Conservation (phyloP, 2,888 invertebrate genomes). For the Ennomos fuscantarius region DNA sequence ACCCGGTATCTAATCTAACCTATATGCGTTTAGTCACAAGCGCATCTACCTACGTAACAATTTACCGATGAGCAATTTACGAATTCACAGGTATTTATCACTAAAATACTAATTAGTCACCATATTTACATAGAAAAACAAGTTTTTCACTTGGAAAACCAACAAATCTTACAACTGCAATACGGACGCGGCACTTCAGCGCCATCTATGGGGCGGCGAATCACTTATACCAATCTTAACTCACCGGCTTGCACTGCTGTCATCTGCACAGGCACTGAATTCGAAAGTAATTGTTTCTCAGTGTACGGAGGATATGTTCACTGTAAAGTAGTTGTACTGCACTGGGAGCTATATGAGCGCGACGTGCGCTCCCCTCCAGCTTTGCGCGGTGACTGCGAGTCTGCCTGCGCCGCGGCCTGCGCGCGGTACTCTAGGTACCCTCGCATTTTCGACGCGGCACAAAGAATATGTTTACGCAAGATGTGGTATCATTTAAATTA, state of each 20-base stretch:
- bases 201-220: slow-evolving; percentile 65
- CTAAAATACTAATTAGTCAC: not conserved
- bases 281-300: slow-evolving; percentile 24
- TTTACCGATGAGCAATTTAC: too few species aligned
- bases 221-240: slow-evolving; percentile 20
- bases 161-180: slow-evolving; percentile 71
- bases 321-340: slow-evolving; percentile 32
- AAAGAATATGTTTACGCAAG: slow-evolving; percentile 15
- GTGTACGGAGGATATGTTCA: slow-evolving; percentile 38
- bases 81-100: not conserved
- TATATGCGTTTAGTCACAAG: too few species aligned
- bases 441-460: slow-evolving; percentile 22
- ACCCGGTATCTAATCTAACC: too few species aligned
- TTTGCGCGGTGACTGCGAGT: slow-evolving; percentile 60
- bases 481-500: slow-evolving; percentile 8
- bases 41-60: too few species aligned
- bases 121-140: slow-evolving; percentile 59
- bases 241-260: slow-evolving; percentile 31
- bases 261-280: slow-evolving; percentile 15
- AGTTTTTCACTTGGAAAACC: slow-evolving; percentile 47
- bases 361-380: slow-evolving; percentile 52
- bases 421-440: slow-evolving; percentile 6
- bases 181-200: slow-evolving; percentile 64
- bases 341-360: slow-evolving; percentile 13
- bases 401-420: slow-evolving; percentile 47